These are phyloP conservation scores for Chromobotia macracanthus DNA, from an alignment of 2,797 vertebrate species.

Conservation along the genomic window DNA sequence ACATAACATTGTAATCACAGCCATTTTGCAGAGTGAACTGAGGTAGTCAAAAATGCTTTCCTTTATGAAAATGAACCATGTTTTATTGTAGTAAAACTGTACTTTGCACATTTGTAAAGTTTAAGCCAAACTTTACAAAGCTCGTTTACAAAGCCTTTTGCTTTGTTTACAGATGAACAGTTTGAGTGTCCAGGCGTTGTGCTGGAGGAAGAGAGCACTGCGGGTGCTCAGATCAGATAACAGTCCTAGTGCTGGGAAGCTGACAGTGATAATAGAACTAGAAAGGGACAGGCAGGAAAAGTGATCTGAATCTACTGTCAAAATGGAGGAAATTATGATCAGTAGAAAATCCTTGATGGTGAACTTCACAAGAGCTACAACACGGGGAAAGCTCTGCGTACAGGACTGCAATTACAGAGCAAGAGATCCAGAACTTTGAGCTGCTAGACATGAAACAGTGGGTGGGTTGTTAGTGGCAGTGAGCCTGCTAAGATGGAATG, in stretches of 20 bases:
- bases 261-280: conserved; percentile 25
- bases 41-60: no score
- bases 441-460: conserved; percentile 33
- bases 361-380: conserved; percentile 36
- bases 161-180: background rate
- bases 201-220: background rate
- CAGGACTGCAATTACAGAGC: conserved; percentile 13
- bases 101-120: background rate
- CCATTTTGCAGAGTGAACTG: no score
- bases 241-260: conserved; percentile 4
- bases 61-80: no score
- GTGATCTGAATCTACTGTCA: conserved; percentile 38
- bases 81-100: no score
- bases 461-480: conserved; percentile 25
- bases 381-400: conserved; percentile 6
- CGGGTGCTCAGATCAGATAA: conserved; percentile 44
- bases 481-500: conserved; percentile 26
- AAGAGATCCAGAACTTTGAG: background rate
- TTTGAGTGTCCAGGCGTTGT: background rate
- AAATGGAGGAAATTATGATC: conserved; percentile 35
- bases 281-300: conserved; percentile 4
- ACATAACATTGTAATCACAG: no score
- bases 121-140: no score
- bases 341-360: conserved; percentile 48
- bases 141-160: background rate